These are phyloP conservation scores for Limnephilus marmoratus DNA, from an alignment of 2,888 invertebrate species.

Conservation along the genomic window DNA sequence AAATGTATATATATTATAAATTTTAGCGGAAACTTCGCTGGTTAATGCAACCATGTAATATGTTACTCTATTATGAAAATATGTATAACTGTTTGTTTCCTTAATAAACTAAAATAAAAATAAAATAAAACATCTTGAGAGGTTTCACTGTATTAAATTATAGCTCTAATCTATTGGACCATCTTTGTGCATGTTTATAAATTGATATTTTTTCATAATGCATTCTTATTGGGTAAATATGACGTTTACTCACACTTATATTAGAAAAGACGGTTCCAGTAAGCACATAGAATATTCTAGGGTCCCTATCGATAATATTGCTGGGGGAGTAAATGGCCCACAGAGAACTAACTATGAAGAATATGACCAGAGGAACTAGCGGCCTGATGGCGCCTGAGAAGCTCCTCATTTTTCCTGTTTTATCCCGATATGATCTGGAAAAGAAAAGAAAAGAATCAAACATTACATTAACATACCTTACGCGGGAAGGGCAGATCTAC, in stretches of 20 bases:
- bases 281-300: slow-evolving; percentile 91
- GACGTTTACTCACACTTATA: slow-evolving; percentile 89
- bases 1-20: too few relatives aligned
- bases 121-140: too few relatives aligned
- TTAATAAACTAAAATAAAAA: too few relatives aligned
- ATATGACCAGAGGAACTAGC: slow-evolving; percentile 85
- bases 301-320: slow-evolving; percentile 88
- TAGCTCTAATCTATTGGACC: too few relatives aligned
- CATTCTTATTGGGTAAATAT: background rate
- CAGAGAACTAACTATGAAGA: slow-evolving; percentile 85
- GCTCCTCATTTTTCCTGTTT: slow-evolving; percentile 91
- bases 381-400: slow-evolving; percentile 92
- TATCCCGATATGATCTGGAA: slow-evolving; percentile 87
- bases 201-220: too few relatives aligned
- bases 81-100: too few relatives aligned
- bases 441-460: background rate
- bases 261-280: slow-evolving; percentile 98
- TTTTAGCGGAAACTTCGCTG: too few relatives aligned
- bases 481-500: too few relatives aligned
- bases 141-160: too few relatives aligned
- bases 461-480: background rate
- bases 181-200: too few relatives aligned
- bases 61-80: too few relatives aligned
- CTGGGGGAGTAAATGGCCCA: slow-evolving; percentile 92
- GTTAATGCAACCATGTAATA: too few relatives aligned